Base-by-base conservation (phyloP, 2,797 vertebrate genomes). In the Echeneis naucrates region DNA sequence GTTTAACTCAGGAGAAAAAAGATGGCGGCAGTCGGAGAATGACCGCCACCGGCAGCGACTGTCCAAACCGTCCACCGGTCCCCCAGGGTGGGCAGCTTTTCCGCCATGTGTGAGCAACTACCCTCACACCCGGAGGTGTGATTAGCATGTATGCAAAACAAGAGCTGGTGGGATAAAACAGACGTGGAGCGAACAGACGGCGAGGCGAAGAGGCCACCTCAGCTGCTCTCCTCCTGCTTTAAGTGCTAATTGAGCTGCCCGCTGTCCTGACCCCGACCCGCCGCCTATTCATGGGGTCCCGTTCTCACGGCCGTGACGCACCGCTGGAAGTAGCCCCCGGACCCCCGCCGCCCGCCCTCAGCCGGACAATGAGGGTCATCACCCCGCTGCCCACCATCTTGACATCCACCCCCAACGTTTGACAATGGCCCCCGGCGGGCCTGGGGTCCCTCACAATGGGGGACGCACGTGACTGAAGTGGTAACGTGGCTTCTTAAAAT, bases 251-350 rank as follows among this genome's bases (percentile, higher is more conserved):
- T 92, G 92, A 82, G 85, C 80, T 51, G 88, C 80, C 76, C 54
- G 57, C 80, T 57, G 72, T 76, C 80, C 81, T 89, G 89, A 92
- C 91, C 88, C 89, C 81, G 84, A 87, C 87, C 90, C 77, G 45
- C 38, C 11, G 74, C 71, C 82, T 64, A 88, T 89, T 92, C 85
- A 89, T n/a, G 14, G 79, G 75, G 53, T 68, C 77, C 59, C 56
- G 86, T 92, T 93, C 92, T 92, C 92, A 93, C 92, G 91, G 79
- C 86, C 87, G 77, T 48, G 78, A 84, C 62, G 76, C 87, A 81
- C 83, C 75, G 10, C 86, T 90, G 85, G 82, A 89, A 79, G 81
- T 78, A 80, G 81, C 91, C 85, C 58, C 78, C 24, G 30, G 84
- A 68, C 45, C 62, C 78, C 56, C 73, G n/a, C n/a, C 66, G 32